Evolutionary conservation across 2,113 vertebrate species (phyloP), one percentile per base, ranked within the genome.

Genomic region (Aldabrachelys gigantea): DNA sequence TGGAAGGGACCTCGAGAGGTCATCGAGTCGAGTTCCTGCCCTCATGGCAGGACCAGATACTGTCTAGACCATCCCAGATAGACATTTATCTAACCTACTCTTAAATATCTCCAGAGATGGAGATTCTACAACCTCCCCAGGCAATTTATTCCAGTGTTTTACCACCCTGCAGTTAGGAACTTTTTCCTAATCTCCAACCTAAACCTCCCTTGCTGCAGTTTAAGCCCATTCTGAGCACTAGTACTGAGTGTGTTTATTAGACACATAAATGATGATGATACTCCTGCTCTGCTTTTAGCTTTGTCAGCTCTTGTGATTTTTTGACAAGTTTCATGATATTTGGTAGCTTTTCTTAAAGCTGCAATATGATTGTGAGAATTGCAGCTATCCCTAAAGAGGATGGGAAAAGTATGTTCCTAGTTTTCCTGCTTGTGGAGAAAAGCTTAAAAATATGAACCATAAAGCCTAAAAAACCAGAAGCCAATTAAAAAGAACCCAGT

Each of bases 211-310:
- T 49, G 47, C 47, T 49, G 47, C 47, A 49, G 47, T 49, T 49
- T 49, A 49, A 49, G 47, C 47, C 47, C 47, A 49, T 91, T 89
- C 87, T 41, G 29, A 53, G 47, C 10, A 50, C n/a, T 38, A 72
- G 19, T 69, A n/a, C 14, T 79, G 29, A 16, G 24, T 79, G 29
- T 35, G 50, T 79, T 49, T 31, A 31, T 50, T 50, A 50, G 27
- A 31, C 7, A 21, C 9, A 2, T 2, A 7, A 0, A 0, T 38
- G 41, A 35, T 79, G 80, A 85, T 29, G 19, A 38, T 10, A 38
- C 65, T 72, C n/a, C 22, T 72, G n/a, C 65, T 72, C 65, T 72
- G 65, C n/a, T 38, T 72, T 38, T 38, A 72, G n/a, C 10, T 49
- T 82, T 56, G 3, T 84, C 2, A 52, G 17, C 47, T 80, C 57